Evolutionary conservation across 2,113 vertebrate species (phyloP), one percentile per base, ranked within the genome.

Genomic region (Vulpes lagopus): DNA sequence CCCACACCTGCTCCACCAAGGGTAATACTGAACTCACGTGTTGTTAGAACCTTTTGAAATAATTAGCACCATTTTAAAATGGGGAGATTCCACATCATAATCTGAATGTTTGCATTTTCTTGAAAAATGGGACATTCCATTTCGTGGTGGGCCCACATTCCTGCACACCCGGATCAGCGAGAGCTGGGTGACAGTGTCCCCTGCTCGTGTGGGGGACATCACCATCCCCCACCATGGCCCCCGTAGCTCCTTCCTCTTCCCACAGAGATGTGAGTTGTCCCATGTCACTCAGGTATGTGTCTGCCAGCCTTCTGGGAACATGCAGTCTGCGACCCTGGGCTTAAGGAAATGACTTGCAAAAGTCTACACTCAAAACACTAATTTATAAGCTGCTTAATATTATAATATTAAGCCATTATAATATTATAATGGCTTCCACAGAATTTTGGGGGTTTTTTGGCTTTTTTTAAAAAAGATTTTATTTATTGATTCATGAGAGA

Each of bases 261-360:
- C 11, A 10, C 19, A 23, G 74, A 49, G 30, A 53, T 2, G 0
- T 4, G 51, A 27, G 49, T 9, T 53, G 3, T 16, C 60, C 43
- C 8, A 0, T 16, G 43, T 55, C 80, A 14, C 81, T 65, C 20
- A 2, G 0, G 20, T 9, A 38, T 3, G 16, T 43, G 16, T 71
- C 91, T 60, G 55, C 22, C 15, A 22, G 69, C 51, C 4, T 67
- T 38, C 51, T 51, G 35, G 51, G 59, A 22, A 20, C 32, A 12
- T 23, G 14, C 27, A 38, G 8, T 19, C 30, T 62, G 59, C 0
- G 30, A 59, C 20, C 30, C 10, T 17, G 55, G 30, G 12, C 64
- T 76, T 38, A 95, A 93, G 19, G 73, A 38, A 80, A 76, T n/a
- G 35, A 85, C 15, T 89, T 53, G 53, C 59, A 71, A 20, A 82